phyloP scores from a whole-genome alignment of 2,113 vertebrate species.

The Poecilia latipinna region DNA sequence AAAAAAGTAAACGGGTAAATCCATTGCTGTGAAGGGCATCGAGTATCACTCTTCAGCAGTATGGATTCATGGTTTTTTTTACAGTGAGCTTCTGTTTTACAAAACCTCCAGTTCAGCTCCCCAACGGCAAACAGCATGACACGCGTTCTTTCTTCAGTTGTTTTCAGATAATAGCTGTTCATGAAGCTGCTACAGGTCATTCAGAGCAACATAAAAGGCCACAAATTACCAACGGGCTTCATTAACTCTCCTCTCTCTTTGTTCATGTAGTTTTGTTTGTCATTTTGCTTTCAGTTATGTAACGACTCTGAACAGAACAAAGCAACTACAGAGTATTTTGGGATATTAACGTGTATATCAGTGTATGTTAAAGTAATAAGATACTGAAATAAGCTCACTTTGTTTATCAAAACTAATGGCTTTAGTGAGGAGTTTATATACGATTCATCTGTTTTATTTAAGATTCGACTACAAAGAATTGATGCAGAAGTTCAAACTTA shows the following conservation, averaged over 20 bases:
- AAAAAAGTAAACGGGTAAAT: not conserved
- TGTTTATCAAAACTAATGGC: not conserved
- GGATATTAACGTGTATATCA: not conserved
- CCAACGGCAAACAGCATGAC: not conserved
- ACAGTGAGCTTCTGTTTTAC: not conserved
- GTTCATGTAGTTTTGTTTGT: not conserved
- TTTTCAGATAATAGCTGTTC: not conserved
- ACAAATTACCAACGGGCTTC: not conserved
- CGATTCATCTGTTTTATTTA: not conserved
- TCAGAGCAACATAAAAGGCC: not conserved
- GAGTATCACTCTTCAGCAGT: not conserved
- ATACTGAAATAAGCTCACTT: not conserved
- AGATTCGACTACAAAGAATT: not conserved
- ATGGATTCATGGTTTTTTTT: not conserved
- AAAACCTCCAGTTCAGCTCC: not conserved
- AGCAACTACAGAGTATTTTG: not conserved
- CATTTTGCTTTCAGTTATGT: not conserved
- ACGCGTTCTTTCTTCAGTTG: not conserved
- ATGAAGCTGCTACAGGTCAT: not conserved
- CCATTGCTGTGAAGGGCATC: not conserved
- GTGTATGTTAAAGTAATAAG: not conserved
- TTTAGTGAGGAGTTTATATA: not conserved
- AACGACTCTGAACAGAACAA: not conserved
- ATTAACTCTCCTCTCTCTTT: not conserved
- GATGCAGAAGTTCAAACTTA: not conserved